A percentile compares a stretch with the other conserved stretches of the same genome.
These are phyloP conservation scores for Lycocorax pyrrhopterus DNA, from an alignment of 2,113 vertebrate genomes.

Conservation along the genomic window DNA sequence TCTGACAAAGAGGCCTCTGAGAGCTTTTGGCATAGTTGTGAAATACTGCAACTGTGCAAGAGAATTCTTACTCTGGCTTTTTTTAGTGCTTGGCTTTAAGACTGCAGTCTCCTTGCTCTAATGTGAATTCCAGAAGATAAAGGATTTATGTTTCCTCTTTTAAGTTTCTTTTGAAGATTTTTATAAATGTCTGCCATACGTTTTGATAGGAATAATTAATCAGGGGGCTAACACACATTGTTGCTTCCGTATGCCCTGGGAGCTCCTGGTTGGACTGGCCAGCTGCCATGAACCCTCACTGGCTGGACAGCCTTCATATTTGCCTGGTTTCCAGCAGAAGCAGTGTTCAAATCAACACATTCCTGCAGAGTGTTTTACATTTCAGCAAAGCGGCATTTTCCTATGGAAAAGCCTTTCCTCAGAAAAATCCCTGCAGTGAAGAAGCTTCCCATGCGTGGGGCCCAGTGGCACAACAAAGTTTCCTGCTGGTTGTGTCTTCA, in stretches of 20 bases:
- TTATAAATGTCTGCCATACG: accelerated
- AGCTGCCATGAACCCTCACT: neutral
- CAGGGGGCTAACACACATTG: accelerated
- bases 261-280: neutral
- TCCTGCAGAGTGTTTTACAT: slow-evolving; percentile 5
- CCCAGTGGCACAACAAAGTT: neutral
- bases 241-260: neutral
- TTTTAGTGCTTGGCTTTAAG: slow-evolving; percentile 16
- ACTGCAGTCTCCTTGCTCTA: neutral
- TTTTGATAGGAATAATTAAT: neutral
- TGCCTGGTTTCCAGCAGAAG: neutral
- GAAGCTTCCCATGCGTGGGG: neutral
- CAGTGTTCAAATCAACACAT: neutral
- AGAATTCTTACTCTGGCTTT: neutral
- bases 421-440: neutral
- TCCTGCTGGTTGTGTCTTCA: neutral
- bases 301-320: neutral
- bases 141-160: neutral
- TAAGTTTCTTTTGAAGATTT: neutral
- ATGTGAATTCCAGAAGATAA: slow-evolving; percentile 49
- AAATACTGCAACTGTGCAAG: slow-evolving; percentile 28
- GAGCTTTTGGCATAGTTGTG: slow-evolving; percentile 29
- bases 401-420: neutral
- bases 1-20: slow-evolving; percentile 17
- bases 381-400: slow-evolving; percentile 15